Conservation (phyloP, 2,113 vertebrate genomes). For the Macrotus californicus region DNA sequence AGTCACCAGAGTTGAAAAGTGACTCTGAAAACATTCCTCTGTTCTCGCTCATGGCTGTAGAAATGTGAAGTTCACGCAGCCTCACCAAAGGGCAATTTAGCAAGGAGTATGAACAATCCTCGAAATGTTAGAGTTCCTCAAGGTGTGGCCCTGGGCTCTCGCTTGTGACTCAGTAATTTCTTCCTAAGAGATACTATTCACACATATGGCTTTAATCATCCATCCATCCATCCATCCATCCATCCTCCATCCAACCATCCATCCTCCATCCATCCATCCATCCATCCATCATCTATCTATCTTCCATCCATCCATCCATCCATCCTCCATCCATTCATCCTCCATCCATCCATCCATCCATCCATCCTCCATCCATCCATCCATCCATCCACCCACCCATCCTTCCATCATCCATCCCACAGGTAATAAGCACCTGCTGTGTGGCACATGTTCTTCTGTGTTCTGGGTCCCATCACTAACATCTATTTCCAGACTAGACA, state of each 20-base stretch:
- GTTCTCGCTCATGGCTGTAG: not conserved
- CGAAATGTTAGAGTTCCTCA: not conserved
- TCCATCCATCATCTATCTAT: not conserved
- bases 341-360: not conserved
- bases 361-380: too few relatives aligned
- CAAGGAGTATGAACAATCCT: not conserved
- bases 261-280: not conserved
- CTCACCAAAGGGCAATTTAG: not conserved
- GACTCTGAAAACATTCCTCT: too few relatives aligned
- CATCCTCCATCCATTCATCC: too few relatives aligned
- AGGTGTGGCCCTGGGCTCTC: not conserved
- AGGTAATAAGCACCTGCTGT: not conserved
- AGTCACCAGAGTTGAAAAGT: not conserved
- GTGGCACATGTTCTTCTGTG: not conserved
- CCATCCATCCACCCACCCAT: not conserved
- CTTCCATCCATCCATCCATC: not conserved
- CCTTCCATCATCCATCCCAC: too few relatives aligned
- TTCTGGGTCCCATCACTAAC: not conserved
- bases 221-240: too few relatives aligned
- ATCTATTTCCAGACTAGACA: not conserved
- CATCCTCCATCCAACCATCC: not conserved
- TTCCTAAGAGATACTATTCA: not conserved
- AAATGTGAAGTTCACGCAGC: not conserved
- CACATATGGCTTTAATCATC: not conserved
- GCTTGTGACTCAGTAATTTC: not conserved